phyloP scores from a whole-genome alignment of 2,888 invertebrate species.

The Belgica antarctica region DNA sequence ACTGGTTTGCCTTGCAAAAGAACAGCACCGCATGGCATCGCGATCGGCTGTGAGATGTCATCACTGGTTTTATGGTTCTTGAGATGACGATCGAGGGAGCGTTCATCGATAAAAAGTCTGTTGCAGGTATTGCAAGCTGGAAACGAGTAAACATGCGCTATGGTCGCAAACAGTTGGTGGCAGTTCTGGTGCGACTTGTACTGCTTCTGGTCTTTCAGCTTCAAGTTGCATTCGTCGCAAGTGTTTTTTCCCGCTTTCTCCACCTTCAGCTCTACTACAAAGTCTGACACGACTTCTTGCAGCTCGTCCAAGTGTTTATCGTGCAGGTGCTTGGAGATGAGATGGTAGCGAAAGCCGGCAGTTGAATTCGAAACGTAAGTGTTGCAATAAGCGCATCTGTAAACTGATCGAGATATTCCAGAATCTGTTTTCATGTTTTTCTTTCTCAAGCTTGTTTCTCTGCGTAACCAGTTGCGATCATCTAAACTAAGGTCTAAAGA shows the following conservation, averaged over 20 bases:
- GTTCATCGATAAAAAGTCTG: background rate
- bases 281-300: background rate
- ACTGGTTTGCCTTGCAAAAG: conserved; percentile 4
- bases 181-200: background rate
- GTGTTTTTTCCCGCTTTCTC: background rate
- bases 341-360: conserved; percentile 27
- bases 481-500: too few relatives aligned
- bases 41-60: background rate
- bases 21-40: background rate
- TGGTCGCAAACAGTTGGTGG: background rate
- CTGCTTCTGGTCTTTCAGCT: conserved; percentile 21
- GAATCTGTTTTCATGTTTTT: background rate
- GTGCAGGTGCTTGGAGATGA: conserved; percentile 3
- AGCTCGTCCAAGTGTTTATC: background rate
- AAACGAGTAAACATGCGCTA: conserved; percentile 1
- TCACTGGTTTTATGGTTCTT: background rate
- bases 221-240: conserved; percentile 6
- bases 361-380: background rate
- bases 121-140: conserved; percentile 16
- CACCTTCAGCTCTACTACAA: background rate
- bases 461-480: background rate
- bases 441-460: background rate
- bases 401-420: background rate
- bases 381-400: conserved; percentile 16
- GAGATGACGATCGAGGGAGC: background rate